Base-by-base conservation (phyloP, 1,140 invertebrate species). In the Dreissena rostriformis region DNA sequence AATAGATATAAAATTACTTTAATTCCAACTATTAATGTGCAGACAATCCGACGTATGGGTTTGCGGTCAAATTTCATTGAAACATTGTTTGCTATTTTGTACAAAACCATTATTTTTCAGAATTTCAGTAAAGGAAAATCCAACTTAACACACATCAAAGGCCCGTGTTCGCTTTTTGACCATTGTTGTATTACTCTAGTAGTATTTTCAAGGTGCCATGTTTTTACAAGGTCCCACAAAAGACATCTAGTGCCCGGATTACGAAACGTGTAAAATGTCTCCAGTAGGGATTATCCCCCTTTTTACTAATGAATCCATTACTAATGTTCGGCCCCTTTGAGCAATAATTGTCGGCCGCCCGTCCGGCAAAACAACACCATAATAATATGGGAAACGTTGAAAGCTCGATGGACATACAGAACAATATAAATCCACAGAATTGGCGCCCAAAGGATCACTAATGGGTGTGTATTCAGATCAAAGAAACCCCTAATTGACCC, bases 291-390 rank as follows among this genome's bases (percentile, higher is more conserved):
- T 79, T 79, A 79, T 79, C 77, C 29, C 14, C 65, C 28, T 61
- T 61, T 19, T 8, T 70, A 79, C 57, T 53, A 79, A 68, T 70
- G 39, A 51, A 26, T 68, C 77, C 77, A 79, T 68, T 68, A 55
- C 53, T n/a, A 66, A 53, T 57, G 65, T 79, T 79, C 65, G 65
- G 77, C 49, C 77, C 67, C 67, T 79, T 79, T 79, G 77, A 79
- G 77, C 68, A 79, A n/a, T 55, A 66, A 79, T 79, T 70, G 49
- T 28, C 49, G 66, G 53, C 65, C 49, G 19, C 70, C 6, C 57
- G 57, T 61, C 17, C 4, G 17, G 2, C 57, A 2, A 2, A 24
- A 61, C 4, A 6, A 24, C 57, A 2, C 22, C 22, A 61, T n/a
- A 24, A 12, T n/a, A 61, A 6, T 61, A 24, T 61, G 57, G 57